These are phyloP conservation scores for Spea bombifrons DNA, from an alignment of 2,113 vertebrate genomes.

Conservation along the genomic window DNA sequence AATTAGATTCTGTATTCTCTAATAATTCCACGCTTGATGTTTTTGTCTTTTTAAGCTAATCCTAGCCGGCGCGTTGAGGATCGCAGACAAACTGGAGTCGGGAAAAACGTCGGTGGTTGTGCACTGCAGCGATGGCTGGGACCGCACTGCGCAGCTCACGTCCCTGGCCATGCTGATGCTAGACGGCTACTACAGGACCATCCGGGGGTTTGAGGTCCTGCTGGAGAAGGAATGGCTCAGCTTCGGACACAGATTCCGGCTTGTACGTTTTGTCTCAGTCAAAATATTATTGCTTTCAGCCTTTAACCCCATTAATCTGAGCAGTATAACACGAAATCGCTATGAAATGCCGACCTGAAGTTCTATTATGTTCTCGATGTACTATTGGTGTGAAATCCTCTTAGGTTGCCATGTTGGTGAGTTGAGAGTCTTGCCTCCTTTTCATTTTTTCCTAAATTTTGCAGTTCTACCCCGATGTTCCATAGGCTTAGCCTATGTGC, in stretches of 20 bases:
- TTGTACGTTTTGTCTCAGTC: constrained; percentile 69
- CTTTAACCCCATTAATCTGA: too few species aligned
- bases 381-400: too few species aligned
- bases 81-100: constrained; percentile 92
- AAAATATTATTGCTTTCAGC: not conserved
- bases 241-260: constrained; percentile 92
- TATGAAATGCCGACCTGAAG: too few species aligned
- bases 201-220: constrained; percentile 86
- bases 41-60: constrained; percentile 71
- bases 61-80: constrained; percentile 87
- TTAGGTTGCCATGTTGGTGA: too few species aligned
- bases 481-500: too few species aligned
- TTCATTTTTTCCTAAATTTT: too few species aligned
- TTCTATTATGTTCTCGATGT: too few species aligned
- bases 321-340: too few species aligned
- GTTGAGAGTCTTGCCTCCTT: too few species aligned
- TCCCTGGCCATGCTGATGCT: constrained; percentile 93
- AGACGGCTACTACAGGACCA: constrained; percentile 87
- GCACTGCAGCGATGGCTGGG: constrained; percentile 96
- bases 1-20: not conserved
- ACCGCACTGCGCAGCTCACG: constrained; percentile 90
- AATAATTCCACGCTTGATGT: not conserved
- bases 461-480: too few species aligned
- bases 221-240: constrained; percentile 97
- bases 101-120: constrained; percentile 94